These are phyloP conservation scores for Orthonevra nobilis DNA, from an alignment of 2,888 invertebrate genomes.

Conservation along the genomic window DNA sequence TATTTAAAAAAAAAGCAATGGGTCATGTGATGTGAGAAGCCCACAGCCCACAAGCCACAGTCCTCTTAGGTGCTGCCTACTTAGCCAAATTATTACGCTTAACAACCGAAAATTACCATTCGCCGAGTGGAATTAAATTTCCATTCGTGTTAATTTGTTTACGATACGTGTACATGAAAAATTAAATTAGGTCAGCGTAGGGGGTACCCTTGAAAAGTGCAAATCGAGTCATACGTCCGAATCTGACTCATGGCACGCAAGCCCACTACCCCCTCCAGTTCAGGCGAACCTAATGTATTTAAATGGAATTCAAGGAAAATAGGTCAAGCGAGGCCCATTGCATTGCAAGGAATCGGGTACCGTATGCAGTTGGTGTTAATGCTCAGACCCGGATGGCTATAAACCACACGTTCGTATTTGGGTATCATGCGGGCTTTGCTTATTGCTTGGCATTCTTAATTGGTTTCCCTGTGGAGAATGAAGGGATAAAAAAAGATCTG, in stretches of 20 bases:
- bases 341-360: too few species aligned
- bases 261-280: not conserved
- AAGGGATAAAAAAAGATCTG: not conserved
- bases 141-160: slow-evolving; percentile 45
- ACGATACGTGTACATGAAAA: slow-evolving; percentile 24
- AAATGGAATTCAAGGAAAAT: slow-evolving; percentile 1
- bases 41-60: too few species aligned
- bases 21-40: slow-evolving; percentile 2
- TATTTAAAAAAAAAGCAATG: too few species aligned
- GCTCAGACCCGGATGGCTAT: not conserved
- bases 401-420: slow-evolving; percentile 5
- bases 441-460: slow-evolving; percentile 21
- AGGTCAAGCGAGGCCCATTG: slow-evolving; percentile 13
- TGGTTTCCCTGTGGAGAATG: slow-evolving; percentile 6
- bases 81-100: slow-evolving; percentile 5
- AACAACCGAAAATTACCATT: slow-evolving; percentile 26
- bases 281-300: too few species aligned
- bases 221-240: not conserved
- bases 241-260: too few species aligned
- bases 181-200: slow-evolving; percentile 42
- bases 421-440: too few species aligned
- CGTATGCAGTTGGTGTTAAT: slow-evolving; percentile 18
- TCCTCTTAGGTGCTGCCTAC: too few species aligned
- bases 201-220: slow-evolving; percentile 47
- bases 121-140: slow-evolving; percentile 13